Conservation (phyloP, 2,113 vertebrate species). For the Eulemur macaco region DNA sequence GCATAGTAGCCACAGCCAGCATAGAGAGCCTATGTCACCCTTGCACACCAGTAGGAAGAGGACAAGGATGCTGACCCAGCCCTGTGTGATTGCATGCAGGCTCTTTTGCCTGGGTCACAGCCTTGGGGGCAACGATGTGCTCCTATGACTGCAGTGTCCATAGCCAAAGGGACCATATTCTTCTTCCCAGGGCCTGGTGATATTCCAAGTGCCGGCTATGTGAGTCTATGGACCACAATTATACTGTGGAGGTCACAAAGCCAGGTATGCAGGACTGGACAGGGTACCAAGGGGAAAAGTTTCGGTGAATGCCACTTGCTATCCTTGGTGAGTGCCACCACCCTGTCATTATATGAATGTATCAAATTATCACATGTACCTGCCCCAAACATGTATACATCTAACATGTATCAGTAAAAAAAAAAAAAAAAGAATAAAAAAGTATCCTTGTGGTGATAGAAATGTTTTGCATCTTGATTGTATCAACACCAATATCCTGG, state of each 20-base stretch:
- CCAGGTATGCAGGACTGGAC: not conserved
- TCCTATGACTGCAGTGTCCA: not conserved
- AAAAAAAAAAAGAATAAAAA: not conserved
- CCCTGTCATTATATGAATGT: not conserved
- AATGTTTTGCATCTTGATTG: not conserved
- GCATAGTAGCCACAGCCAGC: not conserved
- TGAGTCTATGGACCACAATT: not conserved
- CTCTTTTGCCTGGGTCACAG: not conserved
- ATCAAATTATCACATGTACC: not conserved
- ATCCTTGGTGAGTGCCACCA: not conserved
- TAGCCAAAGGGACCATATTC: not conserved
- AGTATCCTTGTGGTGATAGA: not conserved
- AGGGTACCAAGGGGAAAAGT: not conserved
- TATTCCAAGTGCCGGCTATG: not conserved
- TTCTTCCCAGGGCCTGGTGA: not conserved
- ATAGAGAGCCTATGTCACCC: not conserved
- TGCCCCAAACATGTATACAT: not conserved
- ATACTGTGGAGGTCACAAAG: not conserved
- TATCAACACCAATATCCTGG: not conserved
- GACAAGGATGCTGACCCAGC: not conserved
- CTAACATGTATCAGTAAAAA: not conserved
- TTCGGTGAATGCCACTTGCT: not conserved
- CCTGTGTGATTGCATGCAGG: not conserved
- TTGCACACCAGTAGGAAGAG: not conserved
- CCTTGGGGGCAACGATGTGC: not conserved